Conservation (phyloP, 2,888 invertebrate species). For the Cantharis nigra region DNA sequence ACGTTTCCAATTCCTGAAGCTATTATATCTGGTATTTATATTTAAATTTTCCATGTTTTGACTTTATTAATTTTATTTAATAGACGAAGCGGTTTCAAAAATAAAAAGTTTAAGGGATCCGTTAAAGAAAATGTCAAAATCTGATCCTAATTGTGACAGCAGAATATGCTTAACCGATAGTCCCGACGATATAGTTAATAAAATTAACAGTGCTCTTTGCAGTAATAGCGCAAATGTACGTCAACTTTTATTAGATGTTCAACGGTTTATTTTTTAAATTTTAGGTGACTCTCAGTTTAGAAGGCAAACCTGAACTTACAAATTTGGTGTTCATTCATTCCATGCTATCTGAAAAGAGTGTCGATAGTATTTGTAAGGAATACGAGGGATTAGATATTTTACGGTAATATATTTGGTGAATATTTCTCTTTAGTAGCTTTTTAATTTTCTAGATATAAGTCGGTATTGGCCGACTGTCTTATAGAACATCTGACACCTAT, state of each 20-base stretch:
- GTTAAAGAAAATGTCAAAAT: slow-evolving; percentile 96
- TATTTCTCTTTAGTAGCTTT: neutral
- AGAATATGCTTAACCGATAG: slow-evolving; percentile 80
- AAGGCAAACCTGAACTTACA: slow-evolving; percentile 80
- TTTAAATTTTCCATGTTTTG: neutral
- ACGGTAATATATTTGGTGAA: slow-evolving; percentile 66
- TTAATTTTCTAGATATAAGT: slow-evolving; percentile 65
- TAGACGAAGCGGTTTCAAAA: slow-evolving; percentile 63
- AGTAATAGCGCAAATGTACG: slow-evolving; percentile 77
- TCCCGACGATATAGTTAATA: slow-evolving; percentile 69
- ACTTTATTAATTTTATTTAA: neutral
- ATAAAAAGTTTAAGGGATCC: slow-evolving; percentile 87
- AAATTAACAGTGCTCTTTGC: slow-evolving; percentile 87
- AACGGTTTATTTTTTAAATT: slow-evolving; percentile 56
- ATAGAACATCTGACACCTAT: slow-evolving; percentile 74
- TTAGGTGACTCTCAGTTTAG: slow-evolving; percentile 78
- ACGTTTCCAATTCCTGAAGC: slow-evolving; percentile 79
- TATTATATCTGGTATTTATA: slow-evolving; percentile 63
- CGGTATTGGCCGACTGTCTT: slow-evolving; percentile 72
- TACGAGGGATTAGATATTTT: slow-evolving; percentile 71
- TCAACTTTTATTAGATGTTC: neutral
- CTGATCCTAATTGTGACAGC: slow-evolving; percentile 77
- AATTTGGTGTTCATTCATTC: slow-evolving; percentile 88
- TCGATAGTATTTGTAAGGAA: slow-evolving; percentile 73
- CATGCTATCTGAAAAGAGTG: slow-evolving; percentile 67